Conservation (phyloP, 2,113 vertebrate genomes). For the Litocranius walleri region DNA sequence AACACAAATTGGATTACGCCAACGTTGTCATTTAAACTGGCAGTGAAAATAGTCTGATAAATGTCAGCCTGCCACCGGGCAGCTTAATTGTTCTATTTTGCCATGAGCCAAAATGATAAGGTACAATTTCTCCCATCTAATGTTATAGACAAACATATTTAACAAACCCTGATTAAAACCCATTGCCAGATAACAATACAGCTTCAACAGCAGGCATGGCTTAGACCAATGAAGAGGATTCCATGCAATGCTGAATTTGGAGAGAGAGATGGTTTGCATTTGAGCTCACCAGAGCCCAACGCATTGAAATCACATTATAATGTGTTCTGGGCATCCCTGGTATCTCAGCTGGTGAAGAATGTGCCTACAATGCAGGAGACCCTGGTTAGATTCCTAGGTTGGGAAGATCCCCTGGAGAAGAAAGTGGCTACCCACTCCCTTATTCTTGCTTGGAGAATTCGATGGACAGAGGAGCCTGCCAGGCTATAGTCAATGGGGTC, state of each 20-base stretch:
- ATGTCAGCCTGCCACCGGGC: slow-evolving; percentile 30
- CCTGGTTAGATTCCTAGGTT: background rate
- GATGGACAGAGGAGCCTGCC: background rate
- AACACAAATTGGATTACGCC: slow-evolving; percentile 53
- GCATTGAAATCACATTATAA: background rate
- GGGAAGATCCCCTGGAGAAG: background rate
- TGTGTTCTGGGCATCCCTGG: background rate
- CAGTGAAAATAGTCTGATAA: slow-evolving; percentile 53
- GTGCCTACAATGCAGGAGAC: background rate
- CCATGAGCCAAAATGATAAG: background rate
- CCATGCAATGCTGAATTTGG: background rate
- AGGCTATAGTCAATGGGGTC: background rate
- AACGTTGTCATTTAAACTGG: slow-evolving; percentile 44
- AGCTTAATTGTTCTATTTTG: slow-evolving; percentile 54
- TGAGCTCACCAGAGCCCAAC: background rate
- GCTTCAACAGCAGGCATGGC: background rate
- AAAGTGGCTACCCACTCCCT: background rate
- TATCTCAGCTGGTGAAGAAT: background rate
- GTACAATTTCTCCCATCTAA: slow-evolving; percentile 6
- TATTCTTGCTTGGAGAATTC: background rate
- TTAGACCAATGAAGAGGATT: background rate
- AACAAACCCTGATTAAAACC: slow-evolving; percentile 52
- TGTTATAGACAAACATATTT: slow-evolving; percentile 42
- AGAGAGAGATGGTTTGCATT: background rate
- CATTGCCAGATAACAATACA: background rate